Base-by-base conservation (phyloP, 2,888 invertebrate species). In the Taphrorychus bicolor region DNA sequence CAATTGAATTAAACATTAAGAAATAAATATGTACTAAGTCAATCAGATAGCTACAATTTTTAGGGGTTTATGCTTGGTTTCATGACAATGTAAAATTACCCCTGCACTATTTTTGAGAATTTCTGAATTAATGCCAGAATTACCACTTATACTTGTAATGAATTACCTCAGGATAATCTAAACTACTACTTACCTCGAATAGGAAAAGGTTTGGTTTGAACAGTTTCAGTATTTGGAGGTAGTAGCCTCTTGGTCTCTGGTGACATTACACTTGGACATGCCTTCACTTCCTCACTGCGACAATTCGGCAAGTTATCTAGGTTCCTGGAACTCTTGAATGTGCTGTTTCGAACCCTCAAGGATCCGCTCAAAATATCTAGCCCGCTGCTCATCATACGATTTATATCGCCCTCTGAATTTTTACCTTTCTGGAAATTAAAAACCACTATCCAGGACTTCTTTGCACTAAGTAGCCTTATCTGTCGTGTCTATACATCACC, bases 171-270 rank as follows among this genome's bases (percentile, higher is more conserved):
- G n/a, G n/a, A n/a, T n/a, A n/a, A n/a, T n/a, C n/a, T n/a, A n/a
- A n/a, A n/a, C n/a, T n/a, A n/a, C n/a, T n/a, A 75, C 82, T 83
- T 84, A 92, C 92, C 91, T 86, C 93, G 87, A 74, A 94, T 91
- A 23, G 94, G 94, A 83, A 94, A 94, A 68, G 94, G 94, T 84
- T 94, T 94, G 48, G 94, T 94, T 87, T 92, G 91, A 58, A 94
- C 91, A 51, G 94, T 94, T 80, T 93, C 93, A 67, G 91, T 89
- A 7, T 91, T 92, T 57, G 93, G 92, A 67, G 92, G 92, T 78
- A 90, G 81, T 71, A 91, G 85, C 77, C 88, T 84, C 79, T 87
- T 87, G 5, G 87, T 88, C 79, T 88, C 87, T 66, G 87, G 85
- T 16, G 91, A 90, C 91, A 91, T 91, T 5, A 85, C 87, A 83